Percentiles rank a stretch among this genome's conserved stretches.
Evolutionary conservation across 1,140 invertebrate genomes (phyloP).

Genomic region (Lepidurus apus): DNA sequence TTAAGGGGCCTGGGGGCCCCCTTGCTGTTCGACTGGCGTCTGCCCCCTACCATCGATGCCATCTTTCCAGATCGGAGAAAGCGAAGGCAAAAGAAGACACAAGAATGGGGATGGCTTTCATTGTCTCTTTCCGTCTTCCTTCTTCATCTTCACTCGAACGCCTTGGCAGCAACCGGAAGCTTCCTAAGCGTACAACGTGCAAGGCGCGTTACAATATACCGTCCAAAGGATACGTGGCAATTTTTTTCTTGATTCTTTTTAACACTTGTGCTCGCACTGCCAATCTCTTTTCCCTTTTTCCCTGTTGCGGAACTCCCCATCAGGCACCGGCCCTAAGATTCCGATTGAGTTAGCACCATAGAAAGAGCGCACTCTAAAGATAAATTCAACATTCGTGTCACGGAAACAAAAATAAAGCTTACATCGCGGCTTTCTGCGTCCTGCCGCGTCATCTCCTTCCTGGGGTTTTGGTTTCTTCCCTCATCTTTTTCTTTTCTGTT

Average conservation of each 20-base stretch:
- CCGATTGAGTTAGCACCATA: slow-evolving; percentile 17
- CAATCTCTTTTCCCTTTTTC: not conserved
- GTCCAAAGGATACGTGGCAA: not conserved
- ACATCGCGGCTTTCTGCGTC: not conserved
- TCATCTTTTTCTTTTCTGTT: not conserved
- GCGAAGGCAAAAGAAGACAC: not conserved
- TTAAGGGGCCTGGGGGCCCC: not conserved
- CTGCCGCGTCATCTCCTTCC: not conserved
- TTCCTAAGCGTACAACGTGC: not conserved
- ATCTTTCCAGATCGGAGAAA: not conserved
- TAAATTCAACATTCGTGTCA: slow-evolving; percentile 15
- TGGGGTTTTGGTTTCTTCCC: not conserved
- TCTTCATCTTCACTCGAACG: slow-evolving; percentile 8
- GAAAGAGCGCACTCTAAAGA: slow-evolving; percentile 4
- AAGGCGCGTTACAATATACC: not conserved
- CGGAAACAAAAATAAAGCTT: slow-evolving; percentile 15
- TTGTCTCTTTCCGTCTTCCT: slow-evolving; percentile 2
- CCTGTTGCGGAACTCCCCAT: slow-evolving; percentile 1
- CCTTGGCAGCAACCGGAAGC: slow-evolving; percentile 6
- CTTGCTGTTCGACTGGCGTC: slow-evolving; percentile 16
- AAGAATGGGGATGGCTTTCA: not conserved
- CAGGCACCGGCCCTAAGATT: not conserved
- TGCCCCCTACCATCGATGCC: slow-evolving; percentile 12
- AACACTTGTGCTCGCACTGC: too few relatives aligned
- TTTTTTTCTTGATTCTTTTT: not conserved